These are phyloP conservation scores for Watsonalla cultraria DNA, from an alignment of 2,888 invertebrate genomes.

Conservation along the genomic window DNA sequence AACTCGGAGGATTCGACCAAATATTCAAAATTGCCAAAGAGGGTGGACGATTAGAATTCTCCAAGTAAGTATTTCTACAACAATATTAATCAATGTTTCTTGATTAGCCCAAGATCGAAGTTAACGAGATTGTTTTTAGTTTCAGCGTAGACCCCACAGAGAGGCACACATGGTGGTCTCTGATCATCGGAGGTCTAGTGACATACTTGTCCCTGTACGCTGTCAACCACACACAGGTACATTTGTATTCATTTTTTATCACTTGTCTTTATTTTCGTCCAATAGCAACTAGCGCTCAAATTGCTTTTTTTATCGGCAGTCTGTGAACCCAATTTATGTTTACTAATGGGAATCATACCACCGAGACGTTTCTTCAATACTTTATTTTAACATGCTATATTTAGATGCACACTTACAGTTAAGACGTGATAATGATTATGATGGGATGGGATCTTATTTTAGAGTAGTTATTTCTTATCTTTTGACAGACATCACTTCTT, in stretches of 20 bases:
- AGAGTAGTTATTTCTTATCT: too few relatives aligned
- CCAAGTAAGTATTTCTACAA: conserved; percentile 72
- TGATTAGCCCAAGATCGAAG: not conserved
- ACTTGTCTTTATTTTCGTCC: too few relatives aligned
- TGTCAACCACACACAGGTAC: conserved; percentile 89
- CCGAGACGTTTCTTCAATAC: too few relatives aligned
- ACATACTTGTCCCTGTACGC: conserved; percentile 91
- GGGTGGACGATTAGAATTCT: conserved; percentile 84
- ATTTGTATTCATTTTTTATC: not conserved
- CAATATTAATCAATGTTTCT: not conserved
- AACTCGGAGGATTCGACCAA: conserved; percentile 82
- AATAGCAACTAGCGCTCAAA: too few relatives aligned
- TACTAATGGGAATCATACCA: too few relatives aligned
- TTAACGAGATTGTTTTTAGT: conserved; percentile 59
- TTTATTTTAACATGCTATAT: too few relatives aligned
- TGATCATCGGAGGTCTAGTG: conserved; percentile 88
- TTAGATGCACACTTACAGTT: too few relatives aligned
- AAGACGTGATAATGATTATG: too few relatives aligned
- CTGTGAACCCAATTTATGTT: too few relatives aligned
- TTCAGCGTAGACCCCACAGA: conserved; percentile 88
- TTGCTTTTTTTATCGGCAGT: too few relatives aligned
- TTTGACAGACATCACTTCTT: too few relatives aligned
- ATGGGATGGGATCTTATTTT: too few relatives aligned
- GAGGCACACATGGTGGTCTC: conserved; percentile 90
- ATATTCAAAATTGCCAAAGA: conserved; percentile 85